A percentile compares a stretch with the other conserved stretches of the same genome.
These are phyloP conservation scores for Catharus bicknelli DNA, from an alignment of 2,113 vertebrate species.

Conservation along the genomic window DNA sequence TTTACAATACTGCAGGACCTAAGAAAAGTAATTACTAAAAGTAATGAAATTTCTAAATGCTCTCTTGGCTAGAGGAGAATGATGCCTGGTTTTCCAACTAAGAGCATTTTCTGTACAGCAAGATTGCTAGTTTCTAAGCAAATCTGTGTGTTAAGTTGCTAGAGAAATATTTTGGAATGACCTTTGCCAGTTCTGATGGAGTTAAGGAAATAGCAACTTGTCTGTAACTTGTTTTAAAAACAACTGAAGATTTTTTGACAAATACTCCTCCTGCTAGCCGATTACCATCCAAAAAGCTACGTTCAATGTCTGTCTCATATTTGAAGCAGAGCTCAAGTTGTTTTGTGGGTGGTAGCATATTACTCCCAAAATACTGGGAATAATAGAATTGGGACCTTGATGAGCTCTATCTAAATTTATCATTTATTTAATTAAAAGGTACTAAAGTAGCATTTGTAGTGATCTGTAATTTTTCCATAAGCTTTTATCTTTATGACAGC, in stretches of 20 bases:
- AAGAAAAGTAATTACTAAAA: not conserved
- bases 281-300: not conserved
- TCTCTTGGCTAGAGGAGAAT: not conserved
- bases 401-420: not conserved
- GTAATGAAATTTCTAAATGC: constrained; percentile 7
- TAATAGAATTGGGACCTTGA: not conserved
- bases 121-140: not conserved
- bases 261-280: not conserved
- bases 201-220: not conserved
- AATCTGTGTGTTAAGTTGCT: not conserved
- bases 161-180: not conserved
- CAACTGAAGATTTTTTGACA: not conserved
- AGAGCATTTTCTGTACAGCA: not conserved
- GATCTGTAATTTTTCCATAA: not conserved
- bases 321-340: not conserved
- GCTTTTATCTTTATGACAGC: not conserved
- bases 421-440: not conserved
- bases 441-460: not conserved
- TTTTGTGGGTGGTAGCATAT: not conserved
- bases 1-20: not conserved
- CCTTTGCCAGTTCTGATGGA: not conserved
- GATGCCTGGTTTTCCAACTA: not conserved
- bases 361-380: not conserved
- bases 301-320: not conserved
- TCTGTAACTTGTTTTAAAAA: not conserved